phyloP scores from a whole-genome alignment of 2,888 invertebrate genomes.

The Frankliniella intonsa region DNA sequence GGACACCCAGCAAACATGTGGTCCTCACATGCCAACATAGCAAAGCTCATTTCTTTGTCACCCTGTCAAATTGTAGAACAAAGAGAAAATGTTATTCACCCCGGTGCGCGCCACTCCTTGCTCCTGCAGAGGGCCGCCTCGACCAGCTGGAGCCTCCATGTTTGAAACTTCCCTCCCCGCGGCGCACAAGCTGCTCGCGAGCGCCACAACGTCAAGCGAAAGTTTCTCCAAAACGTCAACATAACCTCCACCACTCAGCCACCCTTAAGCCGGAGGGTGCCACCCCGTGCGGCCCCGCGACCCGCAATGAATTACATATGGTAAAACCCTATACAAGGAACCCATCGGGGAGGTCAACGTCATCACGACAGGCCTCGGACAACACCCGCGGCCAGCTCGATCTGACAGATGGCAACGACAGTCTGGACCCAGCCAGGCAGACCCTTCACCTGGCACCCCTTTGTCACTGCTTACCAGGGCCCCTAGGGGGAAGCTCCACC shows the following conservation, averaged over 20 bases:
- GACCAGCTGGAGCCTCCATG: no score
- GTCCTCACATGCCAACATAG: not conserved
- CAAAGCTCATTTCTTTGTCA: not conserved
- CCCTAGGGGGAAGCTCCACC: not conserved
- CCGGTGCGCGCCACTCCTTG: no score
- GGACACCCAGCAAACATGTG: no score
- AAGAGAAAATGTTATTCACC: no score
- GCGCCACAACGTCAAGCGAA: not conserved
- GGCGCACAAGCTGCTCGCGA: no score
- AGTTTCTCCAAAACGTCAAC: constrained; percentile 2
- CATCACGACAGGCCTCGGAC: not conserved
- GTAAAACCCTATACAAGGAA: not conserved
- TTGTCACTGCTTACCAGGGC: not conserved
- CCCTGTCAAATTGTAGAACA: not conserved
- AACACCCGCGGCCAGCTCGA: not conserved
- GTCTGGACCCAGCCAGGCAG: no score
- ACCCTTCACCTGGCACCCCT: not conserved
- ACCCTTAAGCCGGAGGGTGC: not conserved
- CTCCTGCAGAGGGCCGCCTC: no score
- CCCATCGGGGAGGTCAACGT: not conserved
- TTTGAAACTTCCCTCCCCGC: no score
- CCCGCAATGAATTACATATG: no score
- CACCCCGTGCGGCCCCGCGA: no score
- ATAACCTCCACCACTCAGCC: not conserved
- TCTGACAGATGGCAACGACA: constrained; percentile 13